Conservation (phyloP, 2,888 invertebrate genomes). For the Scaptomyza parva region DNA sequence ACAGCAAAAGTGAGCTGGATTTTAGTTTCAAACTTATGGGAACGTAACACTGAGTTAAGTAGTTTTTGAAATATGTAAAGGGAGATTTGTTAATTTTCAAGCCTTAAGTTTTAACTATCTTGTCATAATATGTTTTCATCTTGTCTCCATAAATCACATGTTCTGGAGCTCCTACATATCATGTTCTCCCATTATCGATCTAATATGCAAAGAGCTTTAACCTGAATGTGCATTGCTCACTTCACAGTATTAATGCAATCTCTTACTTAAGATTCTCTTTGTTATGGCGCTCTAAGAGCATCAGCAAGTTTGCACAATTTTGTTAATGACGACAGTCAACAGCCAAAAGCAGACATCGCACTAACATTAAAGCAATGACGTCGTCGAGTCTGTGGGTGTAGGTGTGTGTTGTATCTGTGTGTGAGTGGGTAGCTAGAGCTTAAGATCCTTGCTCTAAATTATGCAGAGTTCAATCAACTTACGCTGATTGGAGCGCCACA, state of each 20-base stretch:
- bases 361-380: constrained; percentile 16
- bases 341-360: constrained; percentile 34
- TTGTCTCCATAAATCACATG: too few relatives aligned
- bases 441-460: constrained; percentile 53
- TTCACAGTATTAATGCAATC: constrained; percentile 28
- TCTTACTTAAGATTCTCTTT: constrained; percentile 40
- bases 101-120: too few relatives aligned
- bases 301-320: constrained; percentile 53
- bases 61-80: neutral
- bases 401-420: neutral
- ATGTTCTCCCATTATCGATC: neutral
- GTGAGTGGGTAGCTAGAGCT: constrained; percentile 10
- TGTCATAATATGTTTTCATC: too few relatives aligned
- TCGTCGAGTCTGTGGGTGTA: constrained; percentile 2
- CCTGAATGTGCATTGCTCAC: constrained; percentile 13
- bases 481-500: constrained; percentile 64
- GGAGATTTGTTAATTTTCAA: too few relatives aligned
- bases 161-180: too few relatives aligned
- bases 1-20: constrained; percentile 15
- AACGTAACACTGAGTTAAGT: constrained; percentile 5
- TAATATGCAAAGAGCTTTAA: neutral
- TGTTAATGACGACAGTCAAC: constrained; percentile 57
- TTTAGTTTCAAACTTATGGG: constrained; percentile 33
- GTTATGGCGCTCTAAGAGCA: constrained; percentile 18
- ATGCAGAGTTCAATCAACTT: constrained; percentile 72